Evolutionary conservation across 2,113 vertebrate genomes (phyloP).

Genomic region (Monarcha castaneiventris): DNA sequence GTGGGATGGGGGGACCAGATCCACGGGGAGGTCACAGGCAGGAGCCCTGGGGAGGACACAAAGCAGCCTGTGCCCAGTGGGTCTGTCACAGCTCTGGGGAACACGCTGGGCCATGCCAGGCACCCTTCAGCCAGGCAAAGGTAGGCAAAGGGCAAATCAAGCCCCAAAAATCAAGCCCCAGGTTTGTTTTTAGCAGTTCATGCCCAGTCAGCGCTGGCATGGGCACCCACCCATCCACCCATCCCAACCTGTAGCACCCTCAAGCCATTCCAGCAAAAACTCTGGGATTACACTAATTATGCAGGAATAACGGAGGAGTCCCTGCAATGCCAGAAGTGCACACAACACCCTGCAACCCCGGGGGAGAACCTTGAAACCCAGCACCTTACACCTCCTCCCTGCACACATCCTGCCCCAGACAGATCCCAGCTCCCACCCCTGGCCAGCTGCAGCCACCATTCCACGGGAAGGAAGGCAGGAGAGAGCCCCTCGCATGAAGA

Average conservation of each 20-base stretch:
- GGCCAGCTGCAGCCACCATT: neutral
- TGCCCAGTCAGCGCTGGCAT: rapidly evolving
- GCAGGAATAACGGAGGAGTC: neutral
- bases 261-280: neutral
- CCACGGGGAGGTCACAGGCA: neutral
- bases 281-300: neutral
- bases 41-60: neutral
- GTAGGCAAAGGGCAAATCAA: rapidly evolving
- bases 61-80: neutral
- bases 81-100: neutral
- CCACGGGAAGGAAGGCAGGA: neutral
- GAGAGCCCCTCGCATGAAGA: rapidly evolving
- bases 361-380: neutral
- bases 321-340: neutral
- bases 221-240: neutral
- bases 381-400: neutral
- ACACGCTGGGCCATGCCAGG: rapidly evolving
- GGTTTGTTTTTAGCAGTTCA: neutral
- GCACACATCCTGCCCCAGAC: neutral
- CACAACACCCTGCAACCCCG: neutral
- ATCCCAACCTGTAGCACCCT: neutral
- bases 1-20: too few relatives aligned
- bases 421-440: neutral
- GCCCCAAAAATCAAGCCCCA: neutral
- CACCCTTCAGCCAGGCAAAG: neutral